Evolutionary conservation across 2,797 vertebrate species (phyloP), one percentile per base, ranked within the genome.

Genomic region (Muscicapa striata): DNA sequence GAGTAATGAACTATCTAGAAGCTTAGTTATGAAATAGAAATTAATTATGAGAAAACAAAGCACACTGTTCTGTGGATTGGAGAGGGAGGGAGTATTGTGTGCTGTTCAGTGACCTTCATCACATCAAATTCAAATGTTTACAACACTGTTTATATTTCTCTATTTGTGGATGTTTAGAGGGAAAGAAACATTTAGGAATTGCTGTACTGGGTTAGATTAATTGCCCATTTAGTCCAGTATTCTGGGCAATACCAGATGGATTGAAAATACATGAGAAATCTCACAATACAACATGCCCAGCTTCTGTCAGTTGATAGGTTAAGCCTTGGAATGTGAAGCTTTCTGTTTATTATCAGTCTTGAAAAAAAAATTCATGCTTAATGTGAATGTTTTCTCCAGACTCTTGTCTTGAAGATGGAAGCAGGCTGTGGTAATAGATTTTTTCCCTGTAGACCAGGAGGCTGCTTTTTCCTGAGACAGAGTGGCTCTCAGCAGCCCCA

Each of bases 361-460:
- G 6, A 9, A 38, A 78, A 83, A 79, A 32, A 82, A 41, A 57
- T 20, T 32, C 26, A 13, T 58, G n/a, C 63, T 77, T 87, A 69
- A 67, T 63, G 52, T 70, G 76, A 88, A 46, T 81, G 13, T 69
- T 92, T 94, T 87, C 41, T 95, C 51, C 76, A 94, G 89, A 43
- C 72, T 89, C 55, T 66, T 66, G 49, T 87, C 54, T 51, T 73
- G 81, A 79, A 85, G 49, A 72, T 36, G 63, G 76, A 88, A 81
- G 62, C 89, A 94, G 83, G 75, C 66, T 66, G 66, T 63, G 63
- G 24, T 87, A 95, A 94, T 85, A 93, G 78, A 64, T 89, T 93
- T 89, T 89, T 77, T 89, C 93, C 75, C 66, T 67, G 64, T 54
- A 66, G 84, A 49, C 3, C 32, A 27, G 62, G 32, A 95, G 41